phyloP scores from a whole-genome alignment of 1,140 invertebrate species.

The Mactra quadrangularis region DNA sequence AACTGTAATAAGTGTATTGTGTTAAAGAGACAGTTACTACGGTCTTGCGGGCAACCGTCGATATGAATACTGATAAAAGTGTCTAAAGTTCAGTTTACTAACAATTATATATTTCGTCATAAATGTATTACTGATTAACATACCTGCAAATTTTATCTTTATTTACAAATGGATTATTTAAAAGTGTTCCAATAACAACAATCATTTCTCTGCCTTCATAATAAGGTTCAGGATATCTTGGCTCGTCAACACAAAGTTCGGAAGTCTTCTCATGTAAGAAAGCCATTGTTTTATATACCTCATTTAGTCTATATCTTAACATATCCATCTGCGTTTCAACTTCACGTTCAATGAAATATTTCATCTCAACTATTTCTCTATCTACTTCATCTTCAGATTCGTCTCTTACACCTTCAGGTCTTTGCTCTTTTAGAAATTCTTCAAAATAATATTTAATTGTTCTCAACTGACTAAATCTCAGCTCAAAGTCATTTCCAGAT shows the following conservation, averaged over 20 bases:
- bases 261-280: background rate
- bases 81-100: too few species aligned
- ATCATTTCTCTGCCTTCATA: background rate
- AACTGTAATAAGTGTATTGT: too few species aligned
- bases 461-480: background rate
- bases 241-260: slow-evolving; percentile 7
- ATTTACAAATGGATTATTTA: slow-evolving; percentile 12
- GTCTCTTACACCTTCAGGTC: background rate
- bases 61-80: too few species aligned
- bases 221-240: background rate
- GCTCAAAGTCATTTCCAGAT: slow-evolving; percentile 2
- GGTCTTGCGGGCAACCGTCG: too few species aligned
- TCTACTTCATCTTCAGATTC: background rate
- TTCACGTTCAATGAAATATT: background rate
- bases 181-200: background rate
- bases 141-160: slow-evolving; percentile 40
- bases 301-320: slow-evolving; percentile 4
- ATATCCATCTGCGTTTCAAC: background rate
- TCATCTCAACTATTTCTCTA: background rate
- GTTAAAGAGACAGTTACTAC: too few species aligned
- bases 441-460: background rate
- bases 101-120: too few species aligned
- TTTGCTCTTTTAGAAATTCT: slow-evolving; percentile 6
- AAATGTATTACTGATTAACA: background rate
- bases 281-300: background rate